Evolutionary conservation across 2,888 invertebrate genomes (phyloP).

Genomic region (Dilophus febrilis): DNA sequence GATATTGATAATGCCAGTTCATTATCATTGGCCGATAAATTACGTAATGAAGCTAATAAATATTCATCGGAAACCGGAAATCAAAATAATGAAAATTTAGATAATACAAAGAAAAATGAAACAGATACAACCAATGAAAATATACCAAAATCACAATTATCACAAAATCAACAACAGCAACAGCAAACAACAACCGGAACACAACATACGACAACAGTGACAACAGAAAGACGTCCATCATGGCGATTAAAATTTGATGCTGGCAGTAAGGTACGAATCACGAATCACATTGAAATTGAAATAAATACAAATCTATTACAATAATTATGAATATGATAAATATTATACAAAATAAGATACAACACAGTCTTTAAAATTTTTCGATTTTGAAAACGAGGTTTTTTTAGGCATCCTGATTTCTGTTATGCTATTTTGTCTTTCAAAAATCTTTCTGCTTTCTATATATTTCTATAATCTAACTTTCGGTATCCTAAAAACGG

Average conservation of each 20-base stretch:
- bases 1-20: constrained; percentile 22
- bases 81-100: constrained; percentile 8
- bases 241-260: constrained; percentile 85
- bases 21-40: constrained; percentile 19
- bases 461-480: too few species aligned
- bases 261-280: constrained; percentile 63
- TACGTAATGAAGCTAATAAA: constrained; percentile 22
- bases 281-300: too few species aligned
- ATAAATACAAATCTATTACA: too few species aligned
- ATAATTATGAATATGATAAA: too few species aligned
- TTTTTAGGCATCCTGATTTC: too few species aligned
- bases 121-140: constrained; percentile 1
- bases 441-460: too few species aligned
- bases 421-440: too few species aligned
- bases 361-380: too few species aligned
- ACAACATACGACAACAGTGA: constrained; percentile 15
- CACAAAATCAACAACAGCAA: constrained; percentile 14
- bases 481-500: too few species aligned
- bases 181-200: constrained; percentile 13
- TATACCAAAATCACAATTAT: constrained; percentile 2
- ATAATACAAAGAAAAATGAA: background rate
- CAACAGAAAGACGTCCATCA: constrained; percentile 65
- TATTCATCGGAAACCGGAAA: constrained; percentile 15
- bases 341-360: too few species aligned
- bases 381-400: too few species aligned